phyloP scores from a whole-genome alignment of 2,797 vertebrate genomes.

The Ctenopoma kingsleyae region DNA sequence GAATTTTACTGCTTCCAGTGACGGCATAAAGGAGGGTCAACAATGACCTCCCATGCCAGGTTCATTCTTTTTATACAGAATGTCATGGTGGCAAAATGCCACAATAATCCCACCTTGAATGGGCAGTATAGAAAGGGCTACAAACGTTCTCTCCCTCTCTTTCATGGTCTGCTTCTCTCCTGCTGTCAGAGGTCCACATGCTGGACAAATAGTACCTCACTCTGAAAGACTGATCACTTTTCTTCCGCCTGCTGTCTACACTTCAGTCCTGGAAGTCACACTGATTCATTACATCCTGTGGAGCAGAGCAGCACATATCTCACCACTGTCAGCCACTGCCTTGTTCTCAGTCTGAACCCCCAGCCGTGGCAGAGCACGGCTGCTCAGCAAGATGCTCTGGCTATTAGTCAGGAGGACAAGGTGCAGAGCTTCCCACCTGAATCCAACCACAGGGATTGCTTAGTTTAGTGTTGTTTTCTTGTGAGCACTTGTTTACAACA shows the following conservation, averaged over 20 bases:
- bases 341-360: slow-evolving; percentile 51
- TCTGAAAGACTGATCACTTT: slow-evolving; percentile 74
- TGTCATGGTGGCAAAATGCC: neutral
- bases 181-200: slow-evolving; percentile 50
- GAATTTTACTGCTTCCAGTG: too few relatives aligned
- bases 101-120: neutral
- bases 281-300: slow-evolving; percentile 73
- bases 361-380: slow-evolving; percentile 42
- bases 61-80: neutral
- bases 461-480: slow-evolving; percentile 30
- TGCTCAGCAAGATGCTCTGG: slow-evolving; percentile 48
- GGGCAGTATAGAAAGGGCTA: neutral
- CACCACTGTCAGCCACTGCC: slow-evolving; percentile 57
- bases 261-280: slow-evolving; percentile 58
- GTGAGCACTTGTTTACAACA: slow-evolving; percentile 26
- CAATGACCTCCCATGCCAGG: neutral
- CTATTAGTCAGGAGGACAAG: slow-evolving; percentile 62
- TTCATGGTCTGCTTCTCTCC: slow-evolving; percentile 20
- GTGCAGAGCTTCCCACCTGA: slow-evolving; percentile 14
- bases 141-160: slow-evolving; percentile 1
- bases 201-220: slow-evolving; percentile 54
- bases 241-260: slow-evolving; percentile 67
- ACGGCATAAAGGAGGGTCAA: neutral
- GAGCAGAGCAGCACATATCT: slow-evolving; percentile 67
- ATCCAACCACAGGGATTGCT: slow-evolving; percentile 28